Evolutionary conservation across 2,888 invertebrate genomes (phyloP).

Genomic region (Chironomus riparius): DNA sequence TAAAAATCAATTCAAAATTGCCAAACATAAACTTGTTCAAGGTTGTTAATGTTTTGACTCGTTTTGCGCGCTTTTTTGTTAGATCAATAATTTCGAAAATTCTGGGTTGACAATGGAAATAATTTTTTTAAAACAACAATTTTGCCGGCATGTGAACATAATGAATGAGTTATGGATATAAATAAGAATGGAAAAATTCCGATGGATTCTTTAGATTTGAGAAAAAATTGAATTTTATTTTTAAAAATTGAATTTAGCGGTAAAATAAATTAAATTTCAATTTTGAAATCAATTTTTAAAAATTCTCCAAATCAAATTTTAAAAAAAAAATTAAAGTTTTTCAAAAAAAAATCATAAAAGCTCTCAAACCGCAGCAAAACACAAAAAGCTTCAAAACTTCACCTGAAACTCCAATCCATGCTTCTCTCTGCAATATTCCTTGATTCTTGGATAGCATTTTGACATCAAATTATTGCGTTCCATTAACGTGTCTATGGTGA

Average conservation of each 20-base stretch:
- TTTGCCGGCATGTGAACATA: too few relatives aligned
- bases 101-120: too few relatives aligned
- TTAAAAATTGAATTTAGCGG: too few relatives aligned
- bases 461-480: constrained; percentile 97
- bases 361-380: background rate
- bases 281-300: too few relatives aligned
- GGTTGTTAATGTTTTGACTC: background rate
- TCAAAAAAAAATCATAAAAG: too few relatives aligned
- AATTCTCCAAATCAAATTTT: too few relatives aligned
- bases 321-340: too few relatives aligned
- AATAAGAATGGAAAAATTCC: too few relatives aligned
- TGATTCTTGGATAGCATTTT: constrained; percentile 92
- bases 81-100: background rate
- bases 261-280: too few relatives aligned
- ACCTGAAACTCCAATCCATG: constrained; percentile 98
- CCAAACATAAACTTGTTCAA: background rate
- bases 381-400: constrained; percentile 6
- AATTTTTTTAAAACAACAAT: background rate
- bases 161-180: too few relatives aligned
- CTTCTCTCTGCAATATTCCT: constrained; percentile 93
- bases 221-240: too few relatives aligned
- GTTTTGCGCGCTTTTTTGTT: background rate
- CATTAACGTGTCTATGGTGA: constrained; percentile 80
- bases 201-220: too few relatives aligned
- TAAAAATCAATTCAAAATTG: background rate